phyloP scores from a whole-genome alignment of 2,888 invertebrate species.

The Melitaea athalia region DNA sequence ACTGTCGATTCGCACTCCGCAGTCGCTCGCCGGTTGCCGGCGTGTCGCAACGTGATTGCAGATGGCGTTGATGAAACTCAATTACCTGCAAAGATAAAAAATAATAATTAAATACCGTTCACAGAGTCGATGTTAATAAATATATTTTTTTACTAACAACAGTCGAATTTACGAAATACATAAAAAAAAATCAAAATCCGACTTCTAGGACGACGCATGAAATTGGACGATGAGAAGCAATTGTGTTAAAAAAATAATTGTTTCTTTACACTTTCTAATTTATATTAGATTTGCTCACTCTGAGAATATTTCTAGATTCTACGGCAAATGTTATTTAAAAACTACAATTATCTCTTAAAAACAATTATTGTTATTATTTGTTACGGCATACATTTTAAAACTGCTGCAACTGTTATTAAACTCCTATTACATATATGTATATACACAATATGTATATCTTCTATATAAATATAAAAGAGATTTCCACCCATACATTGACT shows the following conservation, averaged over 20 bases:
- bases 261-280: neutral
- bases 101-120: neutral
- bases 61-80: slow-evolving; percentile 18
- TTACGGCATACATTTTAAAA: no score
- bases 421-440: no score
- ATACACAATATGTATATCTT: no score
- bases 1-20: neutral
- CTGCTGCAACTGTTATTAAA: no score
- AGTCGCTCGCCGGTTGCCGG: slow-evolving; percentile 13
- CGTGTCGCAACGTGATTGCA: slow-evolving; percentile 3
- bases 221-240: neutral
- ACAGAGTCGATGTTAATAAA: neutral
- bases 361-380: no score
- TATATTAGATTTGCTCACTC: no score
- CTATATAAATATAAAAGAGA: no score
- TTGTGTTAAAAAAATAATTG: neutral
- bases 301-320: no score
- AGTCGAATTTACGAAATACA: neutral
- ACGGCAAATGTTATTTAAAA: no score
- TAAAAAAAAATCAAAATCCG: neutral
- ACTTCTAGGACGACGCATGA: neutral
- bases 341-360: no score
- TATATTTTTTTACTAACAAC: neutral
- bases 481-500: no score
- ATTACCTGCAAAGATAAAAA: slow-evolving; percentile 19